Conservation (phyloP, 2,797 vertebrate species). For the Crocidura indochinensis region DNA sequence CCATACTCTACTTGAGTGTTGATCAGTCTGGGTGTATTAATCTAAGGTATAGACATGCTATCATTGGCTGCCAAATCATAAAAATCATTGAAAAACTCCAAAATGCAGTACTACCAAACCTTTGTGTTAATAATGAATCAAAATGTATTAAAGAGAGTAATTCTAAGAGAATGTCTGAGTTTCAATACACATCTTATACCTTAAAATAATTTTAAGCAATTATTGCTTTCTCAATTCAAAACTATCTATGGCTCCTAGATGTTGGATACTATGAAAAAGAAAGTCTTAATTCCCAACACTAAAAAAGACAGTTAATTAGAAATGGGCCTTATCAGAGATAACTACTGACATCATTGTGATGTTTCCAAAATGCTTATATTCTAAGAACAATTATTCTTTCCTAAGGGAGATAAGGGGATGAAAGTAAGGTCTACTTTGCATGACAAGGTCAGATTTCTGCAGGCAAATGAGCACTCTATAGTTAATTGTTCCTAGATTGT, state of each 20-base stretch:
- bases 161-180: conserved; percentile 26
- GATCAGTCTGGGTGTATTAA: background rate
- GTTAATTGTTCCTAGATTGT: conserved; percentile 84
- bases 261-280: background rate
- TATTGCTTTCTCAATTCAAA: conserved; percentile 65
- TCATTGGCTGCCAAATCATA: conserved; percentile 19
- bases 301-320: conserved; percentile 18
- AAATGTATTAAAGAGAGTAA: conserved; percentile 36
- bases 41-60: background rate
- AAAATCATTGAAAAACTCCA: conserved; percentile 53
- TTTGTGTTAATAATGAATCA: background rate
- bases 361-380: conserved; percentile 75
- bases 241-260: conserved; percentile 11
- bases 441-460: conserved; percentile 92
- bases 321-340: conserved; percentile 15
- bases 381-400: conserved; percentile 79
- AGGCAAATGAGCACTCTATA: conserved; percentile 89
- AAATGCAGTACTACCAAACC: conserved; percentile 52
- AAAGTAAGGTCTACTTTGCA: conserved; percentile 88
- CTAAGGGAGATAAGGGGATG: conserved; percentile 81
- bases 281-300: background rate
- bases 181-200: background rate
- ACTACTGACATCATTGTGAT: conserved; percentile 77
- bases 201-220: too few relatives aligned
- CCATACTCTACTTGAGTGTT: conserved; percentile 50